Conservation (phyloP, 2,888 invertebrate genomes). For the Metopia argyrocephala region DNA sequence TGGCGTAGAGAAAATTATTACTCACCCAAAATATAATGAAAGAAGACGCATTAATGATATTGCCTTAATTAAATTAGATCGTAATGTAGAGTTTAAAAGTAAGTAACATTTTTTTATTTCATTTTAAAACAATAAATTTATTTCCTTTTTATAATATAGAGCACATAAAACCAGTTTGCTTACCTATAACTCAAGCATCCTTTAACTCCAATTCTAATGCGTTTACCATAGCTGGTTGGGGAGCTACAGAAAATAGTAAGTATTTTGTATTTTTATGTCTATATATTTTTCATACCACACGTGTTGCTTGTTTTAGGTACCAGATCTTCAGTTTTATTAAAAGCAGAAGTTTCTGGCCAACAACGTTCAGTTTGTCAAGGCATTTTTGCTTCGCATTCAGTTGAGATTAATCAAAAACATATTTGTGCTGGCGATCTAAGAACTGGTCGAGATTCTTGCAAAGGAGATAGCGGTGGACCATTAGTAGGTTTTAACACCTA, state of each 20-base stretch:
- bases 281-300: too few species aligned
- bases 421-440: slow-evolving; percentile 73
- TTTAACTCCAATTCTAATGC: slow-evolving; percentile 53
- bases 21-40: slow-evolving; percentile 80
- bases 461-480: slow-evolving; percentile 73
- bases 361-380: slow-evolving; percentile 67
- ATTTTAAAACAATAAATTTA: neutral
- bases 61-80: slow-evolving; percentile 80
- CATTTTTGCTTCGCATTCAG: slow-evolving; percentile 64
- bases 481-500: slow-evolving; percentile 69
- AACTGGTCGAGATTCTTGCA: slow-evolving; percentile 71
- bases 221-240: slow-evolving; percentile 74
- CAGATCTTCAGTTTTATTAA: slow-evolving; percentile 68
- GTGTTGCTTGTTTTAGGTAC: too few species aligned
- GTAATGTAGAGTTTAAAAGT: slow-evolving; percentile 69
- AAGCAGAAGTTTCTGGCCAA: slow-evolving; percentile 67
- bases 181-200: slow-evolving; percentile 69
- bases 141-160: slow-evolving; percentile 37
- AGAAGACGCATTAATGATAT: slow-evolving; percentile 80
- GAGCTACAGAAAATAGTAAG: slow-evolving; percentile 69
- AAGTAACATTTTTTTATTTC: too few species aligned
- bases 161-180: slow-evolving; percentile 73
- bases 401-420: slow-evolving; percentile 69
- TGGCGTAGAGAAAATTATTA: slow-evolving; percentile 73
- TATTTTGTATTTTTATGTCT: neutral